phyloP scores from a whole-genome alignment of 2,797 vertebrate species.

The Podargus strigoides region DNA sequence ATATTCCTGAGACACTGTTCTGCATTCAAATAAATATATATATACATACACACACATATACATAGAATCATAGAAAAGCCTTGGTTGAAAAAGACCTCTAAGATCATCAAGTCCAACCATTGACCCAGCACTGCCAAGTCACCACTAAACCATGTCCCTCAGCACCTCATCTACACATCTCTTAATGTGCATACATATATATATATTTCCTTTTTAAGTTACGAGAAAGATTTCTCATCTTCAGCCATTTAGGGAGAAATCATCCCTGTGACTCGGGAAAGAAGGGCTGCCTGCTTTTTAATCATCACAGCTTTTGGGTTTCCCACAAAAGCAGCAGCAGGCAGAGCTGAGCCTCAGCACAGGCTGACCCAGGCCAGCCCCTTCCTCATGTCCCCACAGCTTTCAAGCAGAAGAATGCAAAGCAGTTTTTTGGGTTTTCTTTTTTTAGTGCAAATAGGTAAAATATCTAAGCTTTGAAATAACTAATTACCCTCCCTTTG shows the following conservation, averaged over 20 bases:
- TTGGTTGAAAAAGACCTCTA: too few species aligned
- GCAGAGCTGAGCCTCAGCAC: not conserved
- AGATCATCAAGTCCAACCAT: too few species aligned
- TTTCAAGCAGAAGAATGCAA: not conserved
- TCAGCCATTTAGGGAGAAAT: not conserved
- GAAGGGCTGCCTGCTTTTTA: not conserved
- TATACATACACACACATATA: too few species aligned
- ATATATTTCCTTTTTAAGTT: too few species aligned
- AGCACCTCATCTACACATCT: too few species aligned
- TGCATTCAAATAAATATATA: not conserved
- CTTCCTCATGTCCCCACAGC: not conserved
- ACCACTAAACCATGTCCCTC: too few species aligned
- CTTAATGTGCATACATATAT: too few species aligned
- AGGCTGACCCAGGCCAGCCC: not conserved
- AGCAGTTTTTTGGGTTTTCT: not conserved
- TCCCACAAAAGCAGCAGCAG: not conserved
- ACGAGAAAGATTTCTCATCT: not conserved
- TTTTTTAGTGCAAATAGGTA: not conserved
- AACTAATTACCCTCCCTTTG: not conserved
- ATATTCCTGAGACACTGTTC: not conserved
- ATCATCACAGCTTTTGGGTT: not conserved
- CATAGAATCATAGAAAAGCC: too few species aligned
- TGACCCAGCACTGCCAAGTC: too few species aligned
- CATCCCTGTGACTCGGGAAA: not conserved
- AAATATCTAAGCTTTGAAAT: not conserved